Conservation (phyloP, 2,797 vertebrate genomes). For the Pelobates cultripes region DNA sequence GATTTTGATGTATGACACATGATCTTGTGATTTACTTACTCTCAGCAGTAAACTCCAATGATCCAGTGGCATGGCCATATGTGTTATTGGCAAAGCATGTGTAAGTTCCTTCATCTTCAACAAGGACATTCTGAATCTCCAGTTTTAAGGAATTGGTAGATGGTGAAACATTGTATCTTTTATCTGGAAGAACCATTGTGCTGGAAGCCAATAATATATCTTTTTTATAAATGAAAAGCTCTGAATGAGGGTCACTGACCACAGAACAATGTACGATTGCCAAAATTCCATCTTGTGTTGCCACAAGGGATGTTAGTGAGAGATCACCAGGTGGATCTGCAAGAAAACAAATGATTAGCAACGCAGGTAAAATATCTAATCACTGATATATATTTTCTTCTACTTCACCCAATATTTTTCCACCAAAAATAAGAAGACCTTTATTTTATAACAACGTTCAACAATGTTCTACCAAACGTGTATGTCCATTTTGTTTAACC, state of each 20-base stretch:
- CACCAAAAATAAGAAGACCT: too few relatives aligned
- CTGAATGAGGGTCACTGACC: constrained; percentile 38
- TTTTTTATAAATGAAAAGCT: constrained; percentile 22
- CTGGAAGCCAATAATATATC: constrained; percentile 17
- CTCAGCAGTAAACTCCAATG: constrained; percentile 36
- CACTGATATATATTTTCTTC: too few relatives aligned
- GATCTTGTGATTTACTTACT: constrained; percentile 61
- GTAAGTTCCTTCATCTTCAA: constrained; percentile 71
- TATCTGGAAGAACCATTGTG: not conserved
- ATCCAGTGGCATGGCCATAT: constrained; percentile 58
- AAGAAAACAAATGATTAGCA: not conserved
- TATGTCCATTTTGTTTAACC: too few relatives aligned
- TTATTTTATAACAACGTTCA: too few relatives aligned
- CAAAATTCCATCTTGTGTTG: not conserved
- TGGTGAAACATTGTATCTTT: constrained; percentile 10
- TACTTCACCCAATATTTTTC: too few relatives aligned
- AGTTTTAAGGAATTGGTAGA: constrained; percentile 60
- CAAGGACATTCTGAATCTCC: constrained; percentile 58
- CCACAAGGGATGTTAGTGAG: constrained; percentile 23
- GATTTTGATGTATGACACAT: not conserved
- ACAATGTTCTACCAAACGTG: too few relatives aligned
- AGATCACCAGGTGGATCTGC: constrained; percentile 34
- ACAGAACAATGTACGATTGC: constrained; percentile 12
- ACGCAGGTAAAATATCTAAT: too few relatives aligned
- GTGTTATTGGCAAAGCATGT: constrained; percentile 62